Conservation (phyloP, 2,797 vertebrate genomes). For the Gambusia yucatana region DNA sequence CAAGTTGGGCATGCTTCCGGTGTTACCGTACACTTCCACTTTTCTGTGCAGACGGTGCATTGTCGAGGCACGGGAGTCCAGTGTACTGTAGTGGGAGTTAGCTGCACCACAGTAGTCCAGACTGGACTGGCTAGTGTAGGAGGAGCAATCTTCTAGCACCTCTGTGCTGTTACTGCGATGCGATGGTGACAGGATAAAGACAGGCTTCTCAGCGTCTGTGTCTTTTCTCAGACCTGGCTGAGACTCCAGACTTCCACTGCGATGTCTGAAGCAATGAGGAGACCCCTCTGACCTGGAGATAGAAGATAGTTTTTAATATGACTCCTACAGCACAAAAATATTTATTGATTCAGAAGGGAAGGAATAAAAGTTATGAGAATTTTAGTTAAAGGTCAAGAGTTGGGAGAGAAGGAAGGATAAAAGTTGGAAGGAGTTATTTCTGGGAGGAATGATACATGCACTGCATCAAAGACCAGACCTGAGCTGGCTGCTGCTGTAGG, state of each 20-base stretch:
- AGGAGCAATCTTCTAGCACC: constrained; percentile 91
- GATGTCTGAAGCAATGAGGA: constrained; percentile 87
- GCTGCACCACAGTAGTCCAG: constrained; percentile 85
- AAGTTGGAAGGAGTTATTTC: background rate
- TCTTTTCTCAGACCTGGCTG: constrained; percentile 85
- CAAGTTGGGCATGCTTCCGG: constrained; percentile 96
- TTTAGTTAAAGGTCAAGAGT: constrained; percentile 8
- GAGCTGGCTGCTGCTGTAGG: constrained; percentile 96
- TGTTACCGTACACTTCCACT: constrained; percentile 87
- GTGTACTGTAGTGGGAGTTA: constrained; percentile 77
- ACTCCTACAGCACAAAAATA: background rate
- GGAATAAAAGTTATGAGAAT: constrained; percentile 3
- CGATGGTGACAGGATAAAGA: constrained; percentile 87
- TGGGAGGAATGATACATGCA: constrained; percentile 18
- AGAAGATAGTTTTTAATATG: constrained; percentile 22
- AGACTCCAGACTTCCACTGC: constrained; percentile 93
- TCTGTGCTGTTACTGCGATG: constrained; percentile 93
- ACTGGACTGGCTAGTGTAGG: constrained; percentile 94
- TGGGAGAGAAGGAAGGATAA: constrained; percentile 20
- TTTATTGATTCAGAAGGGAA: constrained; percentile 7
- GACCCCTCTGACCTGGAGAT: constrained; percentile 84
- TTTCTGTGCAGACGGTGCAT: constrained; percentile 88
- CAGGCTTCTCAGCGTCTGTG: constrained; percentile 80
- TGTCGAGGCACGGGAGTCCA: constrained; percentile 85
- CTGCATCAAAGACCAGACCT: constrained; percentile 80